Conservation (phyloP, 2,113 vertebrate genomes). For the Romanogobio albipinnatus region DNA sequence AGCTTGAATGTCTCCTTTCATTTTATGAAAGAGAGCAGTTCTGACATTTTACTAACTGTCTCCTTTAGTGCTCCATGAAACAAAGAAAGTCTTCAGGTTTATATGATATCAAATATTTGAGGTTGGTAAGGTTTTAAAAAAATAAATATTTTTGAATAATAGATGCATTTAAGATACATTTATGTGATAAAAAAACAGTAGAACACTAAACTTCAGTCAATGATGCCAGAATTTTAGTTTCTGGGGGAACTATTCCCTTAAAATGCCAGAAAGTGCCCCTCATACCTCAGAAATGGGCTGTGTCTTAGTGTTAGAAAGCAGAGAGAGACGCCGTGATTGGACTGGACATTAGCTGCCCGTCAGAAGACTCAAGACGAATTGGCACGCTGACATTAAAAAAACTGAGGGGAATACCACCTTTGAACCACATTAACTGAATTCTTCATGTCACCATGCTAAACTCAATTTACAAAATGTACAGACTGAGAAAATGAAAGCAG, state of each 20-base stretch:
- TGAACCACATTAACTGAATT: slow-evolving; percentile 18
- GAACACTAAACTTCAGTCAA: background rate
- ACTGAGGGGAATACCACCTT: background rate
- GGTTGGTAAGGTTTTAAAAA: background rate
- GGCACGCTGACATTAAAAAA: background rate
- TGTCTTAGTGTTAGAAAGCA: background rate
- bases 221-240: background rate
- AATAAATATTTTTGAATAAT: background rate
- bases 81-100: too few relatives aligned
- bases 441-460: background rate
- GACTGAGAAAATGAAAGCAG: background rate
- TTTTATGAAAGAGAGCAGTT: too few relatives aligned
- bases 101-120: background rate
- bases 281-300: background rate
- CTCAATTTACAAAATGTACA: background rate
- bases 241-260: background rate
- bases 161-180: background rate
- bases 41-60: too few relatives aligned
- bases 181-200: background rate
- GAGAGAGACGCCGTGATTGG: slow-evolving; percentile 6
- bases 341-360: background rate
- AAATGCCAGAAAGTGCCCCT: background rate
- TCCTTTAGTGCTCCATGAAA: too few relatives aligned
- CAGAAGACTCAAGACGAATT: background rate
- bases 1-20: too few relatives aligned